phyloP scores from a whole-genome alignment of 2,888 invertebrate genomes.

The Hydraecia micacea region DNA sequence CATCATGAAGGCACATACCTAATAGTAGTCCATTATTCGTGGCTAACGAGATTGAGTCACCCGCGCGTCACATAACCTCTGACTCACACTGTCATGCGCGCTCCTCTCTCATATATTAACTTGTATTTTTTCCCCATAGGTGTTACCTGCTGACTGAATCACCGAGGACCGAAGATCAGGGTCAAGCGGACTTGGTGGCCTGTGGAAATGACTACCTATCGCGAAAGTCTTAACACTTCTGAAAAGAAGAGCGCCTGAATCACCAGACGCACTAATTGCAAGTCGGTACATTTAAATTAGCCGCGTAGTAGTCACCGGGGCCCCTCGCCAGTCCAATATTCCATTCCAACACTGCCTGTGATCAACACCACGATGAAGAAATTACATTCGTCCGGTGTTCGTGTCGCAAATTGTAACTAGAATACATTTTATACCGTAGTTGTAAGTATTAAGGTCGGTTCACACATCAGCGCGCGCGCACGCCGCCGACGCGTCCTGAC shows the following conservation, averaged over 20 bases:
- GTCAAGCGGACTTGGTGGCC: constrained; percentile 67
- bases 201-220: constrained; percentile 45
- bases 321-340: constrained; percentile 71
- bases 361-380: constrained; percentile 83
- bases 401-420: constrained; percentile 80
- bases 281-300: constrained; percentile 25
- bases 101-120: constrained; percentile 74
- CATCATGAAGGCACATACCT: constrained; percentile 67
- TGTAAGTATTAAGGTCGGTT: constrained; percentile 64
- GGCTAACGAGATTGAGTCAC: constrained; percentile 83
- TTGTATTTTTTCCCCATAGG: constrained; percentile 82
- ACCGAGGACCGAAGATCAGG: constrained; percentile 71
- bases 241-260: constrained; percentile 37
- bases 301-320: constrained; percentile 22
- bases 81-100: constrained; percentile 75
- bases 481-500: constrained; percentile 51
- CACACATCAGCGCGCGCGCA: constrained; percentile 51
- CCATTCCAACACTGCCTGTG: constrained; percentile 87
- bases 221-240: constrained; percentile 22
- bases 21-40: constrained; percentile 67
- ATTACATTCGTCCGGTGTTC: constrained; percentile 86
- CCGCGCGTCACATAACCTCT: constrained; percentile 67
- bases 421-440: constrained; percentile 66
- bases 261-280: constrained; percentile 41
- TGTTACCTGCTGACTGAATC: constrained; percentile 81